A percentile compares a stretch with the other conserved stretches of the same genome.
phyloP scores from a whole-genome alignment of 2,113 vertebrate species.

The Nymphicus hollandicus region DNA sequence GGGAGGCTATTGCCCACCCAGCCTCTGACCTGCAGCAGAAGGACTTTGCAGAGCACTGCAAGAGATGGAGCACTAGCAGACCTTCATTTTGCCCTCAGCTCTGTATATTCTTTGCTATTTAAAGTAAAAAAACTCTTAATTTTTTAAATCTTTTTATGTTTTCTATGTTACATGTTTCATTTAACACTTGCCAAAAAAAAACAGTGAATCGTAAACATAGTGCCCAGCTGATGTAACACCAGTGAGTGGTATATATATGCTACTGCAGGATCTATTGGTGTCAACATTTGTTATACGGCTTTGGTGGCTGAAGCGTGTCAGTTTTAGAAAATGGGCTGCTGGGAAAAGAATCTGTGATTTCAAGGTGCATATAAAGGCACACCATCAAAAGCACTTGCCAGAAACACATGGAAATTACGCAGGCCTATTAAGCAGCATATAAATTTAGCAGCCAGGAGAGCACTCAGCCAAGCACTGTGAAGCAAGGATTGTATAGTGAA shows the following conservation, averaged over 20 bases:
- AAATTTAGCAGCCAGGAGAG: neutral
- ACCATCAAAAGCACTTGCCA: neutral
- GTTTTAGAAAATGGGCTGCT: neutral
- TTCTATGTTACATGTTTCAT: neutral
- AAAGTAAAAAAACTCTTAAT: neutral
- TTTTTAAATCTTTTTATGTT: neutral
- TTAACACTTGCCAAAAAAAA: neutral
- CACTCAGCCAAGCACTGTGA: neutral
- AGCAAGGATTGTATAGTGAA: neutral
- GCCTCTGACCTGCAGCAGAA: neutral
- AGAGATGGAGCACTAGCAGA: neutral
- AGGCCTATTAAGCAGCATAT: neutral
- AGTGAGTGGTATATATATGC: neutral
- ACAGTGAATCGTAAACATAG: neutral
- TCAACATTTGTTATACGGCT: neutral
- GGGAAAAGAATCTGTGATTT: neutral
- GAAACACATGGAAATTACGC: neutral
- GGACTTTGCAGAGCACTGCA: neutral
- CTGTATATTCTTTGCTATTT: neutral
- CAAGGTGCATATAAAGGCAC: neutral
- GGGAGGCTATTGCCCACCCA: neutral
- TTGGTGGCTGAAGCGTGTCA: neutral
- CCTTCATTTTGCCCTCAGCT: neutral
- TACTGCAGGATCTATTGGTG: neutral
- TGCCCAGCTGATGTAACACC: neutral